phyloP scores from a whole-genome alignment of 1,140 invertebrate genomes.

The Scaptomyza montana region DNA sequence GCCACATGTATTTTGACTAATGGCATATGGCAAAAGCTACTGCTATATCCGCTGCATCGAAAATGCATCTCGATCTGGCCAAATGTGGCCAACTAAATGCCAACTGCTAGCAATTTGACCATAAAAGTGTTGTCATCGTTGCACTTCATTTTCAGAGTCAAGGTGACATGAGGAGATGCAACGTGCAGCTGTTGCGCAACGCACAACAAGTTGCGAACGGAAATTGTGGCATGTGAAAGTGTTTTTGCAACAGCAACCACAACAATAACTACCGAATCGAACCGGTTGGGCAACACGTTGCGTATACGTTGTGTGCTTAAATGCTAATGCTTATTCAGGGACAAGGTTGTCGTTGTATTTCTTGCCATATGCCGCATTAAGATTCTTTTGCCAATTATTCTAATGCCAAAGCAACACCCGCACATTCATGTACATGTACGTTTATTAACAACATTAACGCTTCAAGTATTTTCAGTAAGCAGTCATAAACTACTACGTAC shows the following conservation, averaged over 20 bases:
- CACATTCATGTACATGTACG: slow-evolving; percentile 25
- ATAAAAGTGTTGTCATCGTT: slow-evolving; percentile 36
- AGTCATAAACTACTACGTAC: slow-evolving; percentile 50
- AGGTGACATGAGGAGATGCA: slow-evolving; percentile 68
- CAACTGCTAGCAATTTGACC: slow-evolving; percentile 32
- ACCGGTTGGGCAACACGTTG: slow-evolving; percentile 58
- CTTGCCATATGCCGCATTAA: slow-evolving; percentile 31
- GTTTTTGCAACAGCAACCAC: slow-evolving; percentile 28
- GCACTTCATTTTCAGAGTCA: slow-evolving; percentile 67
- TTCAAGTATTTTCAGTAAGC: slow-evolving; percentile 61
- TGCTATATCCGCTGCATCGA: slow-evolving; percentile 9
- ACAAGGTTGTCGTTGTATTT: slow-evolving; percentile 56
- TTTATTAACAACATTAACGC: slow-evolving; percentile 53
- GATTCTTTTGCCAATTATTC: slow-evolving; percentile 71
- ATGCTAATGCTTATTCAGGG: slow-evolving; percentile 38
- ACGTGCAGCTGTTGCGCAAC: slow-evolving; percentile 63
- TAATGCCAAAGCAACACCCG: slow-evolving; percentile 48
- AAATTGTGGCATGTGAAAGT: slow-evolving; percentile 75
- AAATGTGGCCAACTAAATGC: slow-evolving; percentile 25
- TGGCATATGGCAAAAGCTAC: slow-evolving; percentile 20
- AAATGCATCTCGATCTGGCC: slow-evolving; percentile 42
- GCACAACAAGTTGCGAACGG: slow-evolving; percentile 50
- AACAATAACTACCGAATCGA: slow-evolving; percentile 10
- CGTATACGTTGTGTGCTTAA: slow-evolving; percentile 54
- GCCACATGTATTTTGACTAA: slow-evolving; percentile 28